Conservation (phyloP, 2,888 invertebrate species). For the Leucophenga montana region DNA sequence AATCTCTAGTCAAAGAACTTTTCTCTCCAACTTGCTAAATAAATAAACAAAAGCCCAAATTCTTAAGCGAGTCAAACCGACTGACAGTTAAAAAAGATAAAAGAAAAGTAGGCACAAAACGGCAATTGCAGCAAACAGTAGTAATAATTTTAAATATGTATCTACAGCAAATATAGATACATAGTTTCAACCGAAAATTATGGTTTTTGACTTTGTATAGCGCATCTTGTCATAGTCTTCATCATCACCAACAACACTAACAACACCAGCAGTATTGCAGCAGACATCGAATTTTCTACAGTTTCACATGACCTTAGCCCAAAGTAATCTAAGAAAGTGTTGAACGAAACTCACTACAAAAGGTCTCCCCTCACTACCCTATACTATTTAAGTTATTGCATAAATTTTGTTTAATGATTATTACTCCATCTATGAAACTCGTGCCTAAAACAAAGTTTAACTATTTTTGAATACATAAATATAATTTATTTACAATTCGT, state of each 20-base stretch:
- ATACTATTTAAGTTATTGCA: conserved; percentile 2
- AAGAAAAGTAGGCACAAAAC: conserved; percentile 15
- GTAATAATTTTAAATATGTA: too few relatives aligned
- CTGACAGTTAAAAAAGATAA: neutral
- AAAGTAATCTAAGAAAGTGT: conserved; percentile 43
- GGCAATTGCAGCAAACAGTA: conserved; percentile 47
- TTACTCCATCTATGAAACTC: conserved; percentile 27
- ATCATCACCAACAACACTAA: neutral
- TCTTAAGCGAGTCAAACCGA: too few relatives aligned
- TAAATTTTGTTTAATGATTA: conserved; percentile 18
- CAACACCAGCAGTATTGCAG: neutral
- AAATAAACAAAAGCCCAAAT: too few relatives aligned
- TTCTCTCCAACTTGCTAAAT: too few relatives aligned
- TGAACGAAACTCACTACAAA: too few relatives aligned
- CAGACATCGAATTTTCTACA: conserved; percentile 37
- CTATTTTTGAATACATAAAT: too few relatives aligned
- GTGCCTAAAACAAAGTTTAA: conserved; percentile 56
- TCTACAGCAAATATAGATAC: too few relatives aligned
- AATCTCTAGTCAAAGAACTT: too few relatives aligned
- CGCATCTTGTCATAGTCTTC: conserved; percentile 4
- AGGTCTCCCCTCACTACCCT: neutral
- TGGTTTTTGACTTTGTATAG: neutral
- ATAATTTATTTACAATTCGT: neutral
- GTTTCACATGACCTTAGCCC: conserved; percentile 64
- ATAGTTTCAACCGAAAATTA: too few relatives aligned